Conservation (phyloP, 2,888 invertebrate species). For the Alentia gelatinosa region DNA sequence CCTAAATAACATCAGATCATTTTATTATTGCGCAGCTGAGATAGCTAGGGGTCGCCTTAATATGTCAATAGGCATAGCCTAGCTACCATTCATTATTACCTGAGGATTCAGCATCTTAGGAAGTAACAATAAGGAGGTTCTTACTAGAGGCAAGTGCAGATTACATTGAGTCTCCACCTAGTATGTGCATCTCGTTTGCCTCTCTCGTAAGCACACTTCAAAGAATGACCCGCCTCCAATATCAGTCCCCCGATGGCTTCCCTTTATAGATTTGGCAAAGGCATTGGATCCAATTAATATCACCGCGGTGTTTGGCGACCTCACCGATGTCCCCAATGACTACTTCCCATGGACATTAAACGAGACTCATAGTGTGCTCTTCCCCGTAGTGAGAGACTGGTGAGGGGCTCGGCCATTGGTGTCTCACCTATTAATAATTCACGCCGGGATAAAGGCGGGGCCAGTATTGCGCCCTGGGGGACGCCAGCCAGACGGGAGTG, state of each 20-base stretch:
- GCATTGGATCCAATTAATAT: background rate
- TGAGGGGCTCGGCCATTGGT: background rate
- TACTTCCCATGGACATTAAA: conserved; percentile 1
- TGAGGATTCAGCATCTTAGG: too few species aligned
- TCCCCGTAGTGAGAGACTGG: background rate
- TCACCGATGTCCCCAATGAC: background rate
- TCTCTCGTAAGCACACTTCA: background rate
- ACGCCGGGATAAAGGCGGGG: background rate
- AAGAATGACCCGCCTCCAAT: background rate
- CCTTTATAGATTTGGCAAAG: background rate
- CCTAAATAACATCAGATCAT: too few species aligned
- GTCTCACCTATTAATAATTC: background rate
- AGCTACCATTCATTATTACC: too few species aligned
- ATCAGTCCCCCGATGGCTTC: background rate
- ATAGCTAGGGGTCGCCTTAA: too few species aligned
- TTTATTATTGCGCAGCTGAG: too few species aligned
- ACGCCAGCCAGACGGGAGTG: background rate
- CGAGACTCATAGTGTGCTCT: background rate
- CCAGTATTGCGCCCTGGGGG: background rate
- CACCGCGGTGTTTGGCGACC: conserved; percentile 1
- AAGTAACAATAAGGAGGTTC: background rate
- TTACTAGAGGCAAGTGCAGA: background rate
- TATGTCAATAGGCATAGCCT: too few species aligned
- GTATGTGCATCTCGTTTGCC: background rate
- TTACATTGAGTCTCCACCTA: background rate